A percentile compares a stretch with the other conserved stretches of the same genome.
Conservation (phyloP, 2,888 invertebrate genomes). For the Chymomyza amoena region DNA sequence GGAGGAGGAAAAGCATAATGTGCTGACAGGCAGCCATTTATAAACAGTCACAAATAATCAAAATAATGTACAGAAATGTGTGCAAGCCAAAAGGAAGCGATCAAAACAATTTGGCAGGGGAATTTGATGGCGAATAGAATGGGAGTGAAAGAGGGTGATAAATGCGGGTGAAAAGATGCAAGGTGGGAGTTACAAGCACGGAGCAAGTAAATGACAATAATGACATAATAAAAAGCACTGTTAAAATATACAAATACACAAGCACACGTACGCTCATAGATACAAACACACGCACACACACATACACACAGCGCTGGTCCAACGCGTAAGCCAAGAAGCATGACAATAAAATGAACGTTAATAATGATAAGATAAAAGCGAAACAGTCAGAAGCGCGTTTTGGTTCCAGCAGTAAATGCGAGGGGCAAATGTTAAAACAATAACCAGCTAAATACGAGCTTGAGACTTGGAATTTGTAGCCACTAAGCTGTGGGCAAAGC, state of each 20-base stretch:
- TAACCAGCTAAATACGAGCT: constrained; percentile 66
- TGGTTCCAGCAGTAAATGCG: neutral
- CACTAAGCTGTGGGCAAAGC: constrained; percentile 8
- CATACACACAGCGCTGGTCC: constrained; percentile 4
- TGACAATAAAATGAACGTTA: constrained; percentile 70
- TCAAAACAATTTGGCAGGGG: constrained; percentile 10
- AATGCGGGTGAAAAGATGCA: too few species aligned
- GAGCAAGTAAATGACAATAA: constrained; percentile 66
- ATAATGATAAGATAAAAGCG: constrained; percentile 69
- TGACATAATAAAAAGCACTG: constrained; percentile 70
- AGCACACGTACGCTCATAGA: neutral
- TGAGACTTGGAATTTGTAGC: constrained; percentile 8
- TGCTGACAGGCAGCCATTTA: constrained; percentile 55
- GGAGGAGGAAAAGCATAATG: constrained; percentile 48
- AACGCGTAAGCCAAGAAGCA: constrained; percentile 35
- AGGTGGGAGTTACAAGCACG: neutral
- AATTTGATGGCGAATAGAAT: neutral
- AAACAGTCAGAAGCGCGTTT: neutral
- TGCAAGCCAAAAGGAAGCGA: constrained; percentile 24
- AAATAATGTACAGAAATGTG: constrained; percentile 57
- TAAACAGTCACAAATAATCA: constrained; percentile 62
- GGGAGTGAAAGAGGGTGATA: neutral
- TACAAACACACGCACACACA: constrained; percentile 3
- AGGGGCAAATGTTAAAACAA: constrained; percentile 67
- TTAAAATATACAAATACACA: constrained; percentile 52